Evolutionary conservation across 1,140 invertebrate genomes (phyloP), one percentile per base, ranked within the genome.

Genomic region (Branchinecta lindahli): DNA sequence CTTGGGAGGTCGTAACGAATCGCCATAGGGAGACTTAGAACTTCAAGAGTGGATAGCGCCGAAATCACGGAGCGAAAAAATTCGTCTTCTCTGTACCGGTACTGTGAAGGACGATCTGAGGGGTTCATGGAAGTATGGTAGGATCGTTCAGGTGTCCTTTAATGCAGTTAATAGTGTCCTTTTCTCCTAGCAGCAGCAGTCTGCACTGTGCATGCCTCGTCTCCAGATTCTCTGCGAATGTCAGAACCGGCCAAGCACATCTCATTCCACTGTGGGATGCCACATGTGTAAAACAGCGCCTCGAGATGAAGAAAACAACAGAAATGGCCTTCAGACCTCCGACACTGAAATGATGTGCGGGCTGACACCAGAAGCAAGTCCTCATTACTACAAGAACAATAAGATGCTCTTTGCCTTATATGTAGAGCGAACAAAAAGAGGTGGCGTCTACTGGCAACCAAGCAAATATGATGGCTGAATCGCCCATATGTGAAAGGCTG

Each of bases 221-320:
- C 33, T 33, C 33, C 33, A 33, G 33, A 61, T 61, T 61, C 18
- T 61, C 12, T 61, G 52, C 18, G 52, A 61, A 20, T 61, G 52
- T 61, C 52, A 61, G 12, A 61, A 20, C 52, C 52, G 52, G 12
- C 52, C 52, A 61, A 61, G 52, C 18, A 61, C 52, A 61, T 61
- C 52, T 61, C 52, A 61, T 12, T 61, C 18, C 18, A 20, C 12
- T 4, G 6, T 15, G 12, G 18, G 52, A 12, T 61, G 52, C 18
- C 12, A 61, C 52, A 12, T 61, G 52, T 61, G 52, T 61, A 12
- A 20, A 61, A 12, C 52, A 12, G 12, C 12, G 12, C 18, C 18
- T 15, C 12, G 12, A 15, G 12, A 6, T 61, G 52, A 61, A 1
- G 52, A 61, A 20, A 61, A 61, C 52, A 61, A 61, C 18, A 33